Percentiles rank a stretch among this genome's conserved stretches.
phyloP scores from a whole-genome alignment of 2,888 invertebrate species.

The Chesias legatella region DNA sequence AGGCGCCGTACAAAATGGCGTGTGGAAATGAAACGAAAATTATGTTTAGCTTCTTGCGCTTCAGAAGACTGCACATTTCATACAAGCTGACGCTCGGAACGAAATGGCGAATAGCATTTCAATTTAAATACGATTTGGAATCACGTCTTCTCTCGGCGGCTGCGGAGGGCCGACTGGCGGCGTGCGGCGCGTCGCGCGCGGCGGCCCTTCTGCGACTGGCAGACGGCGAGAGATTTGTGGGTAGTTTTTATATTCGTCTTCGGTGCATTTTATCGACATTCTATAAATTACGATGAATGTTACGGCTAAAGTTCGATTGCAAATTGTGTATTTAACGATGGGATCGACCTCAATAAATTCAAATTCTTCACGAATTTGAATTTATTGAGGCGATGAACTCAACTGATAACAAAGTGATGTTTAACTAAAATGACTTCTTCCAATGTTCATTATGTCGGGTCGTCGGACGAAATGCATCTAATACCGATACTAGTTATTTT shows the following conservation, averaged over 20 bases:
- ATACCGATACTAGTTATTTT: too few relatives aligned
- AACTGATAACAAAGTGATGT: too few relatives aligned
- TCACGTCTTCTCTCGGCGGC: conserved; percentile 1
- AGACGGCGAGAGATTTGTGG: conserved; percentile 19
- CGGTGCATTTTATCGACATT: conserved; percentile 31
- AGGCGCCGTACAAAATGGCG: too few relatives aligned
- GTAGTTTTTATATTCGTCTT: conserved; percentile 13
- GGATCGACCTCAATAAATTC: conserved; percentile 1
- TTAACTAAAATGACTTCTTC: too few relatives aligned
- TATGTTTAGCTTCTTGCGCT: neutral
- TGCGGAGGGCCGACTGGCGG: neutral
- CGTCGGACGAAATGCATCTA: too few relatives aligned
- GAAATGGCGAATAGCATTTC: conserved; percentile 6
- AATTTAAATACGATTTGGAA: conserved; percentile 4
- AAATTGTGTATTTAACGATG: conserved; percentile 6
- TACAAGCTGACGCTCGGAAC: conserved; percentile 1
- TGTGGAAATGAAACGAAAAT: conserved; percentile 3
- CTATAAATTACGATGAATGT: conserved; percentile 21
- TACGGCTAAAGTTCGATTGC: conserved; percentile 8
- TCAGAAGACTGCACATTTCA: conserved; percentile 1
- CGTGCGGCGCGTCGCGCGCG: neutral
- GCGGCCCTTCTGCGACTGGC: conserved; percentile 8
- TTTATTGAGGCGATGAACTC: too few relatives aligned
- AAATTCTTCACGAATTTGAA: conserved; percentile 1
- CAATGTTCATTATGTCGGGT: too few relatives aligned